A percentile compares a stretch with the other conserved stretches of the same genome.
Conservation (phyloP, 1,140 invertebrate species). For the Cotesia typhae region DNA sequence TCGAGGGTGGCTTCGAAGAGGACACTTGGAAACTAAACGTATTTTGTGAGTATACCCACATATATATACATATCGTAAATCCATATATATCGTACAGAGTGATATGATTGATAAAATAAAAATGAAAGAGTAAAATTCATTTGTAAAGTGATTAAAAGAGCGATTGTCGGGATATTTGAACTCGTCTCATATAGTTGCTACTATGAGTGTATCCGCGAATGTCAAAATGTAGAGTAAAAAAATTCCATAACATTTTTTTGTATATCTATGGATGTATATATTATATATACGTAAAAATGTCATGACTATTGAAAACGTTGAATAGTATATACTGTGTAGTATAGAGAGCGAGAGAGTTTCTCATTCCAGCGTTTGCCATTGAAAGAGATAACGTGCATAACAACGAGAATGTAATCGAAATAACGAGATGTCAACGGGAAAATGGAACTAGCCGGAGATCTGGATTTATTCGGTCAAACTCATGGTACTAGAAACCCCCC, state of each 20-base stretch:
- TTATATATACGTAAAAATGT: not conserved
- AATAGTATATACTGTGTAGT: not conserved
- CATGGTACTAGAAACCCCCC: slow-evolving; percentile 32
- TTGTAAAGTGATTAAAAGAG: too few relatives aligned
- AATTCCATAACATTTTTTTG: too few relatives aligned
- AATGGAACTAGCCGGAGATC: slow-evolving; percentile 48
- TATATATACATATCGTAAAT: not conserved
- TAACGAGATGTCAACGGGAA: slow-evolving; percentile 53
- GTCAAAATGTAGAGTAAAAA: too few relatives aligned
- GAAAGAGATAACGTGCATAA: slow-evolving; percentile 52
- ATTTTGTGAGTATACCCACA: slow-evolving; percentile 74
- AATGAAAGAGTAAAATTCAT: not conserved
- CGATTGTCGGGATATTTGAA: too few relatives aligned
- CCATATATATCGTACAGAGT: not conserved
- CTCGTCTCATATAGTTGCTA: too few relatives aligned
- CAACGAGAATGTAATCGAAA: slow-evolving; percentile 54
- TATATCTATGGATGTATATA: not conserved
- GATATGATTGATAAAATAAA: slow-evolving; percentile 1
- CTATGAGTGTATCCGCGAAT: too few relatives aligned
- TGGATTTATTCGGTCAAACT: slow-evolving; percentile 46
- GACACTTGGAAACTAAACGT: slow-evolving; percentile 83
- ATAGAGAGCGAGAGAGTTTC: slow-evolving; percentile 1
- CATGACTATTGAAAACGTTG: slow-evolving; percentile 16
- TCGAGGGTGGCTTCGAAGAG: slow-evolving; percentile 77
- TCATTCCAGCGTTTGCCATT: slow-evolving; percentile 30